These are phyloP conservation scores for Protobothrops flavoviridis DNA, from an alignment of 2,113 vertebrate genomes.

Conservation along the genomic window DNA sequence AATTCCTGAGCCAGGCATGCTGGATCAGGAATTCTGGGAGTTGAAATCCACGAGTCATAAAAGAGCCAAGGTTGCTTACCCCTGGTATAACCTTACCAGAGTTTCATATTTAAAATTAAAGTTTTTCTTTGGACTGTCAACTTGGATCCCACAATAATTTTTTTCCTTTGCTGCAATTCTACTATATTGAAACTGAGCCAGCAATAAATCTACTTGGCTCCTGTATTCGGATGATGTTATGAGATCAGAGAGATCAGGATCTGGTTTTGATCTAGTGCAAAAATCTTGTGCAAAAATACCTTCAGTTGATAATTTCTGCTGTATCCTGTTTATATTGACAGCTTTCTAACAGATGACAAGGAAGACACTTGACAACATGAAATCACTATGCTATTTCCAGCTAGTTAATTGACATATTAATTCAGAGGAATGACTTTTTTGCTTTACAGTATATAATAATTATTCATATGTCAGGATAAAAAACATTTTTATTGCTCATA, in stretches of 20 bases:
- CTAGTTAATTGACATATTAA: constrained; percentile 1
- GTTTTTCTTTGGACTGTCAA: neutral
- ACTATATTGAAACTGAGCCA: neutral
- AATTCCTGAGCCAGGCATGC: too few species aligned
- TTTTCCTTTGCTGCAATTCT: neutral
- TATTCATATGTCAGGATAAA: neutral
- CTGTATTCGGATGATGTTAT: neutral
- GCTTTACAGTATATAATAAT: constrained; percentile 27
- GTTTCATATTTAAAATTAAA: neutral
- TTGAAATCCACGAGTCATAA: too few species aligned
- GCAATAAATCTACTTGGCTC: neutral
- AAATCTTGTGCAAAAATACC: too few species aligned
- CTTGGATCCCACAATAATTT: neutral
- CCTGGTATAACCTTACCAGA: neutral
- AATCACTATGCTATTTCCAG: neutral
- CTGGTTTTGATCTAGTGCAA: too few species aligned
- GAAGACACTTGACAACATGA: neutral
- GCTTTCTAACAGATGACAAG: neutral
- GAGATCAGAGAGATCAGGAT: neutral
- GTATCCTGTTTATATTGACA: constrained; percentile 18
- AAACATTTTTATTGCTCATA: neutral
- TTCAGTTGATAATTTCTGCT: constrained; percentile 17
- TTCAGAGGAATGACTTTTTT: neutral
- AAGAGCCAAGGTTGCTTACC: too few species aligned
- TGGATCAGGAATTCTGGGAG: too few species aligned